Base-by-base conservation (phyloP, 2,113 vertebrate genomes). In the Dasyurus viverrinus region DNA sequence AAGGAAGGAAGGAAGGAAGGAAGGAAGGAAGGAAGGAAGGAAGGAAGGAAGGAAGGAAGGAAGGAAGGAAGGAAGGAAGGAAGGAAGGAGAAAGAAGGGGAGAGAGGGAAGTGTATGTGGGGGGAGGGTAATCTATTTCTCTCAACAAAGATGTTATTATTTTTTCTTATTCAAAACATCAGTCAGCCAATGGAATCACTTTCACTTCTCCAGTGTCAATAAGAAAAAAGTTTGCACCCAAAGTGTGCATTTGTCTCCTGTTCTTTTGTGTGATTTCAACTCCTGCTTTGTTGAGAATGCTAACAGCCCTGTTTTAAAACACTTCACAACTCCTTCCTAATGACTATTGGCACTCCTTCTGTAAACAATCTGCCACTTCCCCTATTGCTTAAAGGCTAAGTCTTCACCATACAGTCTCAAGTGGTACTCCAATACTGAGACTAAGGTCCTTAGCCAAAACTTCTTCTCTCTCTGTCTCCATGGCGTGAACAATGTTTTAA, bases 371-470 rank as follows among this genome's bases (percentile, higher is more conserved):
- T 95, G 96, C 97, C 97, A 96, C 96, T 96, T 95, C 3, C 97
- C 97, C 95, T 95, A 91, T 92, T 36, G 95, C 98, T 98, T 98
- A 98, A 98, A 98, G 98, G 97, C 98, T 94, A 96, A 19, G 2
- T 94, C 97, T 52, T 94, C 90, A 91, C 95, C 96, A 96, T 55
- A 95, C 96, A 98, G 98, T 96, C 95, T 97, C 93, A 95, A 98
- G 98, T 97, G 93, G 76, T 98, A 97, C 98, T 98, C 98, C 97
- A 92, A 93, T 95, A 76, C 95, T 42, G 96, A 98, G 98, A 97
- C 97, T 93, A 97, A 54, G 95, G 95, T 91, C 53, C 6, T 26
- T 93, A 96, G 98, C 98, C 98, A 98, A 90, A 98, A 90, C 91
- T 90, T 92, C 91, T 90, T 92, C 89, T 90, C 57, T 95, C 55